phyloP scores from a whole-genome alignment of 2,888 invertebrate species.

The Heliconius cydno region DNA sequence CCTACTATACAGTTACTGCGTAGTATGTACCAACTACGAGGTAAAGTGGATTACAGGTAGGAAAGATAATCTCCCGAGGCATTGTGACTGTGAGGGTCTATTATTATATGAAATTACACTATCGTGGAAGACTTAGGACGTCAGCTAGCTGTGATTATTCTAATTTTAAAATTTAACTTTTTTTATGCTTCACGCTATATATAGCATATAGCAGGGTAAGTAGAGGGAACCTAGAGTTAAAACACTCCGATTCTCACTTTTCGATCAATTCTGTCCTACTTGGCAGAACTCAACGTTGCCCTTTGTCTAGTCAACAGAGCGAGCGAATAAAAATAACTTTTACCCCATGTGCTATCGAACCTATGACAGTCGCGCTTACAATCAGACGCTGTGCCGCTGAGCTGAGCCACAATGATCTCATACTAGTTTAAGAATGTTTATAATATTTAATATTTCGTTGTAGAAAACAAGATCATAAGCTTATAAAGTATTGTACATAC shows the following conservation, averaged over 20 bases:
- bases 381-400: too few relatives aligned
- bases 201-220: background rate
- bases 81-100: background rate
- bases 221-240: background rate
- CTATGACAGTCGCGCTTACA: too few relatives aligned
- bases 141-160: background rate
- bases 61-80: background rate
- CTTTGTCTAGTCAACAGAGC: too few relatives aligned
- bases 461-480: too few relatives aligned
- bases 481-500: too few relatives aligned
- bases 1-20: background rate
- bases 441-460: too few relatives aligned
- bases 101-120: constrained; percentile 14
- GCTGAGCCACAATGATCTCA: too few relatives aligned
- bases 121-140: background rate
- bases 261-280: background rate
- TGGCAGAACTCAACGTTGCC: background rate
- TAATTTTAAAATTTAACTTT: background rate
- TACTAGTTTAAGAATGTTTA: too few relatives aligned
- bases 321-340: too few relatives aligned
- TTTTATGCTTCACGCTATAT: background rate
- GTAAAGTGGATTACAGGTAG: constrained; percentile 3
- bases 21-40: background rate
- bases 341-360: too few relatives aligned
- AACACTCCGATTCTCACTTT: background rate